phyloP scores from a whole-genome alignment of 2,113 vertebrate genomes.

The Psittacula cyanocephala region DNA sequence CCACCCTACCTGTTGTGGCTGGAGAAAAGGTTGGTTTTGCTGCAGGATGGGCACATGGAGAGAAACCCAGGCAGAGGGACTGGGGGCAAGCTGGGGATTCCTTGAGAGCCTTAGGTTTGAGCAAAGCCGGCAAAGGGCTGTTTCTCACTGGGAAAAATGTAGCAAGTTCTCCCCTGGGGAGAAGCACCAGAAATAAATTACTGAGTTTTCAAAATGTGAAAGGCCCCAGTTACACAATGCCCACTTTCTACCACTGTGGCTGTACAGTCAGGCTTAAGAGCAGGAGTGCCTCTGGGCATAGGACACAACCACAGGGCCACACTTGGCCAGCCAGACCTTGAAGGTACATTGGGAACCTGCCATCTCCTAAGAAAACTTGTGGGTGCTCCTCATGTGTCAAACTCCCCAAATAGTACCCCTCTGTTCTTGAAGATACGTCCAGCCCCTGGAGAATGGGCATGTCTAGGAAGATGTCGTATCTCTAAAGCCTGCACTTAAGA shows the following conservation, averaged over 20 bases:
- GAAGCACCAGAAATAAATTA: not conserved
- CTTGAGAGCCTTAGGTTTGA: not conserved
- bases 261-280: not conserved
- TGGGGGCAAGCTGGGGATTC: not conserved
- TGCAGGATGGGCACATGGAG: not conserved
- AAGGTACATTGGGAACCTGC: not conserved
- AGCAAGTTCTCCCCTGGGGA: not conserved
- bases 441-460: not conserved
- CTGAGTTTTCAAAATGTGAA: not conserved
- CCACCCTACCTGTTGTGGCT: slow-evolving; percentile 88
- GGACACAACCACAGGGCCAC: not conserved
- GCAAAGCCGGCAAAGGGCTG: not conserved
- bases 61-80: not conserved
- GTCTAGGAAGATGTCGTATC: not conserved
- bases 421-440: not conserved
- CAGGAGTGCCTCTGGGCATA: rapidly evolving
- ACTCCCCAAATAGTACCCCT: not conserved
- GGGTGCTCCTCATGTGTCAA: not conserved
- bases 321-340: not conserved
- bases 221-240: not conserved
- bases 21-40: slow-evolving; percentile 81
- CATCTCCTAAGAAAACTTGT: not conserved
- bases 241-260: not conserved
- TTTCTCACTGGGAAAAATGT: not conserved
- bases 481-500: not conserved